Evolutionary conservation across 1,140 invertebrate species (phyloP), one percentile per base, ranked within the genome.

Genomic region (Stegodyphus dumicola): DNA sequence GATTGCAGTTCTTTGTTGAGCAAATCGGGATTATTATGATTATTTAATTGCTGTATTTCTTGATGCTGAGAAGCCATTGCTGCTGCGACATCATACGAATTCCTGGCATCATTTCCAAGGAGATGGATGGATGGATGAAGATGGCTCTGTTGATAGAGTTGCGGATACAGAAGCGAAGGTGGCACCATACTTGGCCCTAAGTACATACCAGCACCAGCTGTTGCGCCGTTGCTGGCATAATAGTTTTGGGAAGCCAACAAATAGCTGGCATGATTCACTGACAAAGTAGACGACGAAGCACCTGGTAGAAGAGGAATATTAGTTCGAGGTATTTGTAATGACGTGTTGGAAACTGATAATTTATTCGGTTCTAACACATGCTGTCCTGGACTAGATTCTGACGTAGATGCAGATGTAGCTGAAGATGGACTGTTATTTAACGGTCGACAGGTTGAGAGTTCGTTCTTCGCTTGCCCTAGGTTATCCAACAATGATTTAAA

Each of bases 121-220:
- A 78, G 85, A 52, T 81, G 79, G 69, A 88, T 71, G 74, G 77
- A 81, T 48, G 78, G 79, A 64, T 96, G 95, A 33, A 96, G 91
- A 89, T 96, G 95, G 67, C 96, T 95, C 91, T 96, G 95, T 89
- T 85, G 79, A 90, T 95, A 96, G 0, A 96, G 90, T 81, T 94
- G 95, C 0, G 95, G 95, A 88, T 94, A 94, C 0, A 96, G 92
- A 76, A 96, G 92, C 88, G 95, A 95, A 13, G 94, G 94, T 0
- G 88, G 88, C 33, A 89, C 69, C 69, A 88, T 84, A 7, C 88
- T 53, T 13, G 87, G 76, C 66, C 81, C 87, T 56, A 89, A 64
- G 69, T 88, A 89, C 60, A 89, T 88, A 92, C 94, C 89, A 78
- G 54, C 75, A 13, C 66, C 48, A 17, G 56, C 51, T 5, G 71